Conservation (phyloP, 2,888 invertebrate genomes). For the Troides aeacus region DNA sequence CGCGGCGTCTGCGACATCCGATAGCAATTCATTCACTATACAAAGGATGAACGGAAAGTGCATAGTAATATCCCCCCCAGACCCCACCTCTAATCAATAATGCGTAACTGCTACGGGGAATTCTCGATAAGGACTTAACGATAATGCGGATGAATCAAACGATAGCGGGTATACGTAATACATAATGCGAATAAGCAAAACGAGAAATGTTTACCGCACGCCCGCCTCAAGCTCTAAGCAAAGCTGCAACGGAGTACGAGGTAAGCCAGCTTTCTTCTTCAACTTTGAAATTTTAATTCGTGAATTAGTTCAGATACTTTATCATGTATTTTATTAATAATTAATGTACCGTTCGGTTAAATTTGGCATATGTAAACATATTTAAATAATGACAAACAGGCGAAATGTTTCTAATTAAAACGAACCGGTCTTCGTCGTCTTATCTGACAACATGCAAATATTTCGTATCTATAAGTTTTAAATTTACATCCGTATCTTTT, state of each 20-base stretch:
- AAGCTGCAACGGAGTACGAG: not conserved
- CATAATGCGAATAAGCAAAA: constrained; percentile 5
- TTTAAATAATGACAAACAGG: not conserved
- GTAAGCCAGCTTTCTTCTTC: not conserved
- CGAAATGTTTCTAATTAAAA: constrained; percentile 1
- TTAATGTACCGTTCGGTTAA: constrained; percentile 5
- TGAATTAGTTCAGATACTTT: not conserved
- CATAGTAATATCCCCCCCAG: constrained; percentile 43
- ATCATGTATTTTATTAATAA: not conserved
- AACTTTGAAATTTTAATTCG: not conserved
- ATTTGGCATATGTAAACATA: not conserved
- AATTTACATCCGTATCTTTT: not conserved
- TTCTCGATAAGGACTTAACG: constrained; percentile 47
- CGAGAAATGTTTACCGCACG: not conserved
- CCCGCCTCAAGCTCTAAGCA: too few species aligned
- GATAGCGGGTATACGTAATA: constrained; percentile 33
- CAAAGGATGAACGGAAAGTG: constrained; percentile 47
- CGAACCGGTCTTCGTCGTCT: constrained; percentile 3
- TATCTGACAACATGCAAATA: not conserved
- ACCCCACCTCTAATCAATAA: constrained; percentile 41
- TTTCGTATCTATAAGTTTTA: not conserved
- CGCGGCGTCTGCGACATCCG: constrained; percentile 48
- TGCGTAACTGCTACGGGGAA: constrained; percentile 47
- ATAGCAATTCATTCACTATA: constrained; percentile 49
- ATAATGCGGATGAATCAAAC: constrained; percentile 46